These are phyloP conservation scores for Buphagus erythrorhynchus DNA, from an alignment of 2,797 vertebrate species.

Conservation along the genomic window DNA sequence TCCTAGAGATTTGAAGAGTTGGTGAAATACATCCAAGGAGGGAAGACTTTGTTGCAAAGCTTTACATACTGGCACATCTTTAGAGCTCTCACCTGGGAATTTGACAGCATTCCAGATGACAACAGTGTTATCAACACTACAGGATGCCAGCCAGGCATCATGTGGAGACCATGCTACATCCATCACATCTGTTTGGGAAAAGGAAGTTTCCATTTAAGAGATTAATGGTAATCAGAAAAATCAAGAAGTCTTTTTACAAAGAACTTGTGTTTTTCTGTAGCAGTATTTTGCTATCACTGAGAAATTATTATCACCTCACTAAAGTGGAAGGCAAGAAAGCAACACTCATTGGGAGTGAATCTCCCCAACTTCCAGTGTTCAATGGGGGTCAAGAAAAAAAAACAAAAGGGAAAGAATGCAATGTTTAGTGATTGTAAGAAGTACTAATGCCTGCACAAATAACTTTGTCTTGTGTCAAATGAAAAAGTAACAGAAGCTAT, in stretches of 20 bases:
- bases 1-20: neutral
- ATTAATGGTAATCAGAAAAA: neutral
- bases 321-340: neutral
- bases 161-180: conserved; percentile 98
- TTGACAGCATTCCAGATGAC: conserved; percentile 99
- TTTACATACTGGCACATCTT: neutral
- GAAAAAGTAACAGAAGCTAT: neutral
- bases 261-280: neutral
- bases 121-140: conserved; percentile 98
- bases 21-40: neutral
- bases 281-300: neutral
- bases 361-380: neutral
- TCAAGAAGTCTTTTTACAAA: neutral
- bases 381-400: neutral
- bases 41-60: neutral
- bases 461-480: neutral
- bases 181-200: conserved; percentile 89
- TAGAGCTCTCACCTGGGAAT: conserved; percentile 87
- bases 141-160: conserved; percentile 96
- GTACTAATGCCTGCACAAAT: neutral
- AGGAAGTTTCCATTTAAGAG: neutral
- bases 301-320: neutral
- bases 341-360: neutral
- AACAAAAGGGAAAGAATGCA: neutral
- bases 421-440: neutral